Evolutionary conservation across 2,113 vertebrate species (phyloP).

Genomic region (Nestor notabilis): DNA sequence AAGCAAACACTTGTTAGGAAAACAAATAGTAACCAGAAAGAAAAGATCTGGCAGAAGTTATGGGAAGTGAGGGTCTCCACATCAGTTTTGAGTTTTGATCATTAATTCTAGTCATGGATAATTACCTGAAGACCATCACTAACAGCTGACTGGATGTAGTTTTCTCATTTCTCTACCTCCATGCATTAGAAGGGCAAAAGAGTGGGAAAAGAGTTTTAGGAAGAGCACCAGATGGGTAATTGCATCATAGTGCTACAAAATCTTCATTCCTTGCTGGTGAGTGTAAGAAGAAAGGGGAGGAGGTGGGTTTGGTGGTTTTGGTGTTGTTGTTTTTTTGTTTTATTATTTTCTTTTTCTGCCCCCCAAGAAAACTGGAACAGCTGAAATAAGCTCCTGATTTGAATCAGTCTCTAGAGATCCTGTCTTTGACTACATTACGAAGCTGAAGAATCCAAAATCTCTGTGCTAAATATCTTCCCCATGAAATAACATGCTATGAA

Average conservation of each 20-base stretch:
- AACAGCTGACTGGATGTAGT: not conserved
- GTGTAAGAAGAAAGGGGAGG: not conserved
- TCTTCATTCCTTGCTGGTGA: not conserved
- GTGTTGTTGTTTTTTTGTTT: not conserved
- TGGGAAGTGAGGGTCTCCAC: not conserved
- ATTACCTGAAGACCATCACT: not conserved
- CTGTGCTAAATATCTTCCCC: not conserved
- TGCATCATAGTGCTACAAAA: not conserved
- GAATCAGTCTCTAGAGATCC: not conserved
- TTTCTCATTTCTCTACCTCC: not conserved
- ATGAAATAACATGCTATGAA: not conserved
- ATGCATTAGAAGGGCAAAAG: not conserved
- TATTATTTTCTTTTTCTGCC: not conserved
- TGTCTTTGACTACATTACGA: not conserved
- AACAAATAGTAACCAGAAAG: not conserved
- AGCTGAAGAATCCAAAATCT: not conserved
- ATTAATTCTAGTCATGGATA: not conserved
- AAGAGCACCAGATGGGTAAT: not conserved
- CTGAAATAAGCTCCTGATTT: not conserved
- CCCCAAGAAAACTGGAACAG: not conserved
- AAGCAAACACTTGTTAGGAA: not conserved
- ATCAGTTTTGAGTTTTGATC: not conserved
- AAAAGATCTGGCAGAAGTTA: not conserved
- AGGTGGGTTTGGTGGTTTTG: not conserved
- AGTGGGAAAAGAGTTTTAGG: not conserved